These are phyloP conservation scores for Orussus abietinus DNA, from an alignment of 1,140 invertebrate species.

Conservation along the genomic window DNA sequence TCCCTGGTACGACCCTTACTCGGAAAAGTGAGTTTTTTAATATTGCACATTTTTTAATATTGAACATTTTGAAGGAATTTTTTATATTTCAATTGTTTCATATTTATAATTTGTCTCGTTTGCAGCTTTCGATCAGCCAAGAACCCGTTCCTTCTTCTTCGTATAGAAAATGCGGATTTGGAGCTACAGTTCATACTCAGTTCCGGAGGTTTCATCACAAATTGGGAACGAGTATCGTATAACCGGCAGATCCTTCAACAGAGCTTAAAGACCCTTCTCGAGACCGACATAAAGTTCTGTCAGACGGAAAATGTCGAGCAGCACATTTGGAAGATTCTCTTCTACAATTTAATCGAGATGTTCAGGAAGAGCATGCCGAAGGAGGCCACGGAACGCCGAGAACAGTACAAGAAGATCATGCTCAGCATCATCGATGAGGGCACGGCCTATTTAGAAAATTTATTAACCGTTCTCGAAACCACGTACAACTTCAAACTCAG, in stretches of 20 bases:
- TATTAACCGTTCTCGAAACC: conserved; percentile 70
- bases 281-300: conserved; percentile 83
- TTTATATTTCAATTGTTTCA: no score
- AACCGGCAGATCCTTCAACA: conserved; percentile 63
- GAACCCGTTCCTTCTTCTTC: conserved; percentile 53
- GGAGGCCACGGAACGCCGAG: conserved; percentile 47
- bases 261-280: conserved; percentile 69
- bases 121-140: conserved; percentile 51
- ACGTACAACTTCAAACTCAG: conserved; percentile 72
- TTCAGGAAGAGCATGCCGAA: conserved; percentile 65
- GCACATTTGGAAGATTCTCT: conserved; percentile 88
- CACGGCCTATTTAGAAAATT: conserved; percentile 70
- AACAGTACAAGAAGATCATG: conserved; percentile 64
- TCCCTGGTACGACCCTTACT: conserved; percentile 56
- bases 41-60: conserved; percentile 1
- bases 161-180: conserved; percentile 56
- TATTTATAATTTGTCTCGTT: conserved; percentile 22
- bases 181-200: conserved; percentile 56
- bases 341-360: conserved; percentile 86
- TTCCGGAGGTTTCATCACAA: conserved; percentile 42
- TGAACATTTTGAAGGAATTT: conserved; percentile 5
- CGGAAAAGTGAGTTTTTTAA: conserved; percentile 50
- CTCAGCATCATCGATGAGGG: conserved; percentile 78
- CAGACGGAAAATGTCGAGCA: conserved; percentile 86
- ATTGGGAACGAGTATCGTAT: conserved; percentile 55